Conservation (phyloP, 1,140 invertebrate genomes). For the Cotesia vestalis region DNA sequence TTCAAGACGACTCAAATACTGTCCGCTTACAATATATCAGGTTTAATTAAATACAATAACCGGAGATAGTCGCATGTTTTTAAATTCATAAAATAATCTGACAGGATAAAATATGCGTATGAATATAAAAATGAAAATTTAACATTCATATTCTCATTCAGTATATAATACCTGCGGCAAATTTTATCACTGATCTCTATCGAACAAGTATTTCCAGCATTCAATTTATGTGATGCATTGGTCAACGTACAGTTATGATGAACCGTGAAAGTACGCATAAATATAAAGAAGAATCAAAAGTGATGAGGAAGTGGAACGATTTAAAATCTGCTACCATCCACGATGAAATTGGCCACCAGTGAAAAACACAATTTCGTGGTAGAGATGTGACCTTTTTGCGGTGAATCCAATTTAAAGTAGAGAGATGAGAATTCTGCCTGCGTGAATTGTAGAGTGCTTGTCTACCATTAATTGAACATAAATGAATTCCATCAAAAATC, state of each 20-base stretch:
- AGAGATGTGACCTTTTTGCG: conserved; percentile 33
- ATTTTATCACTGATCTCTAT: conserved; percentile 32
- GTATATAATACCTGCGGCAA: conserved; percentile 27
- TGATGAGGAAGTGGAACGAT: conserved; percentile 44
- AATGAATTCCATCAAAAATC: conserved; percentile 48
- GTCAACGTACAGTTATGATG: conserved; percentile 8
- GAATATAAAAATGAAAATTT: conserved; percentile 39
- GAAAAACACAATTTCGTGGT: conserved; percentile 56
- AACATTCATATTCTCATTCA: conserved; percentile 17
- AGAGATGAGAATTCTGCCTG: conserved; percentile 33
- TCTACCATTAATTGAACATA: conserved; percentile 42
- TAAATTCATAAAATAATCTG: neutral
- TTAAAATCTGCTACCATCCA: conserved; percentile 48
- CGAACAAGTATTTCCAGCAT: conserved; percentile 47
- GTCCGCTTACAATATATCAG: neutral
- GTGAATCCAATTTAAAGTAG: conserved; percentile 55
- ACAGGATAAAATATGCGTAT: too few species aligned
- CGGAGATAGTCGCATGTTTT: neutral
- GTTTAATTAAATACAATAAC: neutral
- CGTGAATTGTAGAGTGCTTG: conserved; percentile 40
- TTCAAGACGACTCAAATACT: neutral
- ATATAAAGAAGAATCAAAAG: conserved; percentile 7
- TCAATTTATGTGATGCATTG: conserved; percentile 46
- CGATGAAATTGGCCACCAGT: conserved; percentile 50
- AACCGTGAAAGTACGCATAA: neutral